Conservation (phyloP, 2,888 invertebrate genomes). For the Tetranychus truncatus region DNA sequence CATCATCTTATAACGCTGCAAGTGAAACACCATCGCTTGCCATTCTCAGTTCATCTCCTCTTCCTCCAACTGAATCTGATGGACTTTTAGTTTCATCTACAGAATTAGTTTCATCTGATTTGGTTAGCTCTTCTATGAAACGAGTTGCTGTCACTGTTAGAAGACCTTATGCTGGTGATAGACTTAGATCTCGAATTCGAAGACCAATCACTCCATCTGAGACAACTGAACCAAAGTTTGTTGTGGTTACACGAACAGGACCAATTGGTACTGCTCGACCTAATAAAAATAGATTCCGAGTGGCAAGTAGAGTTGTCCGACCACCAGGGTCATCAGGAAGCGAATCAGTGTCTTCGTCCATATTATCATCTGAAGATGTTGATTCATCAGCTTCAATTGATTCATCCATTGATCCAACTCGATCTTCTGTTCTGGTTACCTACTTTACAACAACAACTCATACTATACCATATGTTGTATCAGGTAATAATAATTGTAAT, state of each 20-base stretch:
- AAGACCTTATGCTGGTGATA: constrained; percentile 13
- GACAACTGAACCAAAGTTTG: constrained; percentile 17
- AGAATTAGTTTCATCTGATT: background rate
- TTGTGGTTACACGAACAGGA: constrained; percentile 19
- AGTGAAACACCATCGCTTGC: background rate
- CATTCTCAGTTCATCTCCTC: background rate
- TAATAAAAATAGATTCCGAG: constrained; percentile 6
- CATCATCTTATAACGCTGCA: background rate
- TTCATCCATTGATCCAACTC: constrained; percentile 24
- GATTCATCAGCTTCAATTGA: constrained; percentile 14
- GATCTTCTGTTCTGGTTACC: constrained; percentile 24
- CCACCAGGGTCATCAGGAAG: constrained; percentile 16
- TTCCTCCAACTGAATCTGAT: background rate
- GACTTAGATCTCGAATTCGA: constrained; percentile 14
- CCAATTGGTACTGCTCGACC: constrained; percentile 20
- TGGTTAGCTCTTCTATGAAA: constrained; percentile 3
- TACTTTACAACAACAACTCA: constrained; percentile 28
- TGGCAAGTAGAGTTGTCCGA: constrained; percentile 22
- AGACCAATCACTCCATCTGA: constrained; percentile 4
- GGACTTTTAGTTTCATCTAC: too few relatives aligned
- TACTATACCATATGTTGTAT: constrained; percentile 32
- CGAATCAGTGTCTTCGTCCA: background rate
- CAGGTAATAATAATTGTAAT: constrained; percentile 63
- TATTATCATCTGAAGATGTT: constrained; percentile 8
- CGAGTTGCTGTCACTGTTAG: constrained; percentile 10